These are phyloP conservation scores for Dipodomys stephensi DNA, from an alignment of 2,113 vertebrate genomes.

Conservation along the genomic window DNA sequence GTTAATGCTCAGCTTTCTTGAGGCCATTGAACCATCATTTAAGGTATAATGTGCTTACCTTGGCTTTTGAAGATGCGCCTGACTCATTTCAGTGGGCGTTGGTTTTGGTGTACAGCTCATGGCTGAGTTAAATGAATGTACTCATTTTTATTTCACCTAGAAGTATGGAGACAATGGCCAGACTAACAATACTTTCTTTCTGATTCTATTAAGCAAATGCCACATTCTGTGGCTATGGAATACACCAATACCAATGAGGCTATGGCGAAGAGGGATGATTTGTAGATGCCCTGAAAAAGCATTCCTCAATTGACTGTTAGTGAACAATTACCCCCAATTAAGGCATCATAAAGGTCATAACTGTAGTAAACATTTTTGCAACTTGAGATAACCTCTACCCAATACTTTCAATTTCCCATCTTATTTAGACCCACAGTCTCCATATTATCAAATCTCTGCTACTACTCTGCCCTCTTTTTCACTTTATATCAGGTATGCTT, in stretches of 20 bases:
- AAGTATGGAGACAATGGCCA: slow-evolving; percentile 6
- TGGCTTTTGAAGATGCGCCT: slow-evolving; percentile 53
- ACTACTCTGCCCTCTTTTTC: neutral
- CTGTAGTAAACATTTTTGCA: neutral
- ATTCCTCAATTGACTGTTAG: neutral
- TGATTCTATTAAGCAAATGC: neutral
- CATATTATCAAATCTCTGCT: no score
- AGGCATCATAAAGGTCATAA: neutral
- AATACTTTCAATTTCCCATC: neutral
- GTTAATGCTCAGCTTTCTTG: slow-evolving; percentile 51
- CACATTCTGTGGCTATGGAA: neutral
- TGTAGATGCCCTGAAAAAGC: neutral
- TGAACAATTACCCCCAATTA: neutral
- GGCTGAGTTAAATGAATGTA: slow-evolving; percentile 45
- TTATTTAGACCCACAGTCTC: neutral
- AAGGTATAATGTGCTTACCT: slow-evolving; percentile 47
- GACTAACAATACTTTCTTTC: slow-evolving; percentile 58
- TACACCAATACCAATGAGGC: neutral
- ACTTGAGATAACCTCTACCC: neutral
- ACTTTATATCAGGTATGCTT: neutral
- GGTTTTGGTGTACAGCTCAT: slow-evolving; percentile 47
- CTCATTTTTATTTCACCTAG: neutral
- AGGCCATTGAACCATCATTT: slow-evolving; percentile 40
- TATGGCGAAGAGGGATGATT: no score
- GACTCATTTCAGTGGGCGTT: slow-evolving; percentile 64